Base-by-base conservation (phyloP, 2,888 invertebrate genomes). In the Watsonalla binaria region DNA sequence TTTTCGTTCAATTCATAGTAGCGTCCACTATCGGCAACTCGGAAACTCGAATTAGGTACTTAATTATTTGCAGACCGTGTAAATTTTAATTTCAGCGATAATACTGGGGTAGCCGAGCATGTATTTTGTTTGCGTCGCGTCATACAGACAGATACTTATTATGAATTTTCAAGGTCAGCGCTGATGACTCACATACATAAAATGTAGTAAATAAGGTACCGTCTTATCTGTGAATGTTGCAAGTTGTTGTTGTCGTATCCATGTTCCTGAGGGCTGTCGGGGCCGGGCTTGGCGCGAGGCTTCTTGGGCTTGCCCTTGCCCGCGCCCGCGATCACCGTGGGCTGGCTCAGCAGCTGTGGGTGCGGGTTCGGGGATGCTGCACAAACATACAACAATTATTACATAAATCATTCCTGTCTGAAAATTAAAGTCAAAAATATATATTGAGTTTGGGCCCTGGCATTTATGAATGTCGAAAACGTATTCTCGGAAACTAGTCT, bases 261-360 rank as follows among this genome's bases (percentile, higher is more conserved):
- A 46, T 90, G 89, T 48, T 92, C 94, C 57, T 93, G 94, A 0
- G 95, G 95, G 74, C 95, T 95, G 74, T 94, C 94, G 46, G 94
- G 78, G 47, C 90, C 91, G 56, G 91, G 91, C 65, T 93, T 93
- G 51, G 93, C 93, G 53, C 95, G 95, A 63, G 96, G 92, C 82
- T 97, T 97, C 82, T 94, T 94, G 65, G 95, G 94, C 80, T 94
- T 94, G 62, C 92, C 93, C 70, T 93, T 94, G 37, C 37, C 11
- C 91, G 81, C 59, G 94, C 92, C 42, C 45, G 94, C 92, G 71
- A 96, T 96, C 51, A 96, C 96, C 5, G 96, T 96, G 0, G 96
- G 96, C 78, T 96, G 96, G 65, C 95, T 95, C 62, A 96, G 94
- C 82, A 96, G 91, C 81, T 96, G 94, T 49, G 93, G 93, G 68